Percentiles rank a stretch among this genome's conserved stretches.
Evolutionary conservation across 2,113 vertebrate genomes (phyloP).

Genomic region (Gasterosteus nipponicus): DNA sequence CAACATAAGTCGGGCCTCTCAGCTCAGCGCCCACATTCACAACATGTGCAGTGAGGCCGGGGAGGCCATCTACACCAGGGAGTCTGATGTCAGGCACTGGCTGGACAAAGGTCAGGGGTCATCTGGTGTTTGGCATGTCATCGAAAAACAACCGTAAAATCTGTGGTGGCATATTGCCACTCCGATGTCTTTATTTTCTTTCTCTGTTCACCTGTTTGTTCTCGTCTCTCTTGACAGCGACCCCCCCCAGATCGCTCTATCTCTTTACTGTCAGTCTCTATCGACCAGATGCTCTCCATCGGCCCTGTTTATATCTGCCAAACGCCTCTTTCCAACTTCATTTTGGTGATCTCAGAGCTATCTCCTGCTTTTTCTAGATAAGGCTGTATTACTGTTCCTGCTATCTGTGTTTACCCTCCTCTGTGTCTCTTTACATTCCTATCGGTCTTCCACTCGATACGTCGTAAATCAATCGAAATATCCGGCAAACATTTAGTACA

Average conservation of each 20-base stretch:
- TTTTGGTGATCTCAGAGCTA: slow-evolving; percentile 14
- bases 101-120: slow-evolving; percentile 88
- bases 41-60: slow-evolving; percentile 92
- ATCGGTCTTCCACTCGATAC: background rate
- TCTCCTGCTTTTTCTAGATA: slow-evolving; percentile 21
- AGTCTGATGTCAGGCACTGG: slow-evolving; percentile 92
- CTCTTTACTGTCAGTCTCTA: background rate
- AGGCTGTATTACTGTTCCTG: background rate
- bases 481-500: background rate
- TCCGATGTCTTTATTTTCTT: background rate
- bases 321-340: slow-evolving; percentile 20
- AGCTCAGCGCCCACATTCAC: slow-evolving; percentile 91
- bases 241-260: background rate
- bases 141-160: background rate
- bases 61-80: slow-evolving; percentile 91
- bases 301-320: slow-evolving; percentile 5
- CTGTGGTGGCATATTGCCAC: background rate
- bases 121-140: slow-evolving; percentile 18
- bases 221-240: background rate
- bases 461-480: background rate
- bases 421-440: slow-evolving; percentile 8
- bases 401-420: slow-evolving; percentile 9
- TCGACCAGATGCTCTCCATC: slow-evolving; percentile 11
- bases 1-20: slow-evolving; percentile 89
- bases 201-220: too few species aligned